Base-by-base conservation (phyloP, 2,888 invertebrate genomes). In the Colletes collaris region DNA sequence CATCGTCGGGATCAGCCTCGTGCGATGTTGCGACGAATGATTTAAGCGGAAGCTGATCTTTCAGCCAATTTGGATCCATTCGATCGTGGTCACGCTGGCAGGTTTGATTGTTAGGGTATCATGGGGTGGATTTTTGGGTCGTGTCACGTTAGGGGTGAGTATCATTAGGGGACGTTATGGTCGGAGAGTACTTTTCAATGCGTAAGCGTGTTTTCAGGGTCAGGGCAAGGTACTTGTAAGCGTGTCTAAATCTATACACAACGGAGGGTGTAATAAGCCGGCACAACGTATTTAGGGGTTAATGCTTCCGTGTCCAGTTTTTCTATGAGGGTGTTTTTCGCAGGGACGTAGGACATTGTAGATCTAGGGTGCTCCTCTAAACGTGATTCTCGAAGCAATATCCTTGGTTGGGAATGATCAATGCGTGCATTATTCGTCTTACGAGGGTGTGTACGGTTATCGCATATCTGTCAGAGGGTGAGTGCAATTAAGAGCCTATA, bases 401-500 rank as follows among this genome's bases (percentile, higher is more conserved):
- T 60, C 65, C 35, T 81, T 68, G 52, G 52, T 81, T 68, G 52
- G 52, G 71, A 11, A 40, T 60, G 63, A 49, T 68, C 67, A 71
- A 60, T 83, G 85, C 79, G 86, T 79, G 82, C 79, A 69, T 50
- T 68, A 52, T 68, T 79, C 35, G 56, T 70, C 56, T 59, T 68
- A 77, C 69, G 52, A 55, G 49, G 53, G 65, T 64, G 60, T 63
- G 67, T 62, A 63, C 56, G 49, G 79, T 82, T 87, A 74, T 66
- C 60, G 73, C 16, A 62, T 76, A 67, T 68, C 49, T 19, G 52
- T 79, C 46, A 66, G 53, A 76, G 76, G 69, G 8, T 85, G 76
- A 78, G 79, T 86, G 83, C 87, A 80, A 77, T 72, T 80, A 77
- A 62, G 85, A 86, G 86, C 85, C 85, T 83, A 85, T 62, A 8